Evolutionary conservation across 2,113 vertebrate species (phyloP).

Genomic region (Hypocryptadius cinnamomeus): DNA sequence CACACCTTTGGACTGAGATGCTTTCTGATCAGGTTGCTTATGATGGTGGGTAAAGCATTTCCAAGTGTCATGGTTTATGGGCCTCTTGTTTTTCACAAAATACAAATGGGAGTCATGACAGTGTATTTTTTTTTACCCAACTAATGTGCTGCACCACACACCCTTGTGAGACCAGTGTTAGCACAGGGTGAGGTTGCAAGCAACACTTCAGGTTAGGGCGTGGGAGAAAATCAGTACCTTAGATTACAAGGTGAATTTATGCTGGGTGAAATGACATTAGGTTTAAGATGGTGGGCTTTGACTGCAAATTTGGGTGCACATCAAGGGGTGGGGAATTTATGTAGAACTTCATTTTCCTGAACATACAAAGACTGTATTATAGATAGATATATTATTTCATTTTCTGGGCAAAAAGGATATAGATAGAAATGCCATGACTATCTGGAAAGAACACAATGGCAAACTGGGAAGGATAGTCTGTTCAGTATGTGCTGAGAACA

Average conservation of each 20-base stretch:
- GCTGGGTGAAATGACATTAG: background rate
- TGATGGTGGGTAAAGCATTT: background rate
- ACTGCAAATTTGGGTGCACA: background rate
- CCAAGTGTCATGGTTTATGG: background rate
- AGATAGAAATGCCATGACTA: background rate
- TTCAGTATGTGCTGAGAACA: background rate
- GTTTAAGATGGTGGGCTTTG: background rate
- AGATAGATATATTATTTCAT: background rate
- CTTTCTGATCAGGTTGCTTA: background rate
- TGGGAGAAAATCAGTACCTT: background rate
- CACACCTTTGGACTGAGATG: background rate
- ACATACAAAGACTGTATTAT: background rate
- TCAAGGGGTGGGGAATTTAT: background rate
- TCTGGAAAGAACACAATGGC: background rate
- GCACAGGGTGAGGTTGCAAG: background rate
- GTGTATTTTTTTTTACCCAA: background rate
- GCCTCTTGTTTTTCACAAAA: background rate
- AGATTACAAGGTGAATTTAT: background rate
- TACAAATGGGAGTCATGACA: background rate
- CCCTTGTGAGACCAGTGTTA: background rate
- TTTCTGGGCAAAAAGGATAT: background rate
- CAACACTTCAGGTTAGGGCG: background rate
- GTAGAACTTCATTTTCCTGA: background rate
- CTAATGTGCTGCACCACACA: background rate
- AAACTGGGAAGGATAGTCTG: background rate